These are phyloP conservation scores for Ptyas mucosa DNA, from an alignment of 2,113 vertebrate species.

Conservation along the genomic window DNA sequence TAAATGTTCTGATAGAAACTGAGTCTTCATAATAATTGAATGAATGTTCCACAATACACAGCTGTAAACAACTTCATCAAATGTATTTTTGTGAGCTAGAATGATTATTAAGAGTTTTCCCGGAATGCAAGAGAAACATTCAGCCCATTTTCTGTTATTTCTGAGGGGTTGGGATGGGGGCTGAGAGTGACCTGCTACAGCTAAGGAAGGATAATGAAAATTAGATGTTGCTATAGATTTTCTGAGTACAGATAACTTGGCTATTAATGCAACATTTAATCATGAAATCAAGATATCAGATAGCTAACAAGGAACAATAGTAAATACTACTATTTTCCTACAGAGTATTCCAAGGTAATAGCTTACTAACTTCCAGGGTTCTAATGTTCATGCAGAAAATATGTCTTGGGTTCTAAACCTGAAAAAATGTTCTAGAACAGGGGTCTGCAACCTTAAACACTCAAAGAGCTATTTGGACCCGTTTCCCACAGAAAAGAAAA, in stretches of 20 bases:
- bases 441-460: no score
- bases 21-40: background rate
- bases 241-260: background rate
- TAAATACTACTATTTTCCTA: background rate
- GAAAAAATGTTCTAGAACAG: background rate
- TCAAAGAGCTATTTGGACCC: no score
- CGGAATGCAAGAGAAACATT: background rate
- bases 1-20: background rate
- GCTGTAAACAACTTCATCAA: background rate
- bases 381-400: background rate
- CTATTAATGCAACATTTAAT: background rate
- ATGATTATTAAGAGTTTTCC: background rate
- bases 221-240: background rate
- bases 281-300: background rate
- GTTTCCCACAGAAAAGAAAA: no score
- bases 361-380: background rate
- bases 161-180: background rate
- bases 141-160: background rate
- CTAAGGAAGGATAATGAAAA: background rate
- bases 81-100: background rate
- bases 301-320: background rate
- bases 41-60: background rate
- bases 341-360: background rate
- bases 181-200: background rate
- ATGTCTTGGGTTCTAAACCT: background rate